Base-by-base conservation (phyloP, 2,113 vertebrate species). In the Bungarus multicinctus region DNA sequence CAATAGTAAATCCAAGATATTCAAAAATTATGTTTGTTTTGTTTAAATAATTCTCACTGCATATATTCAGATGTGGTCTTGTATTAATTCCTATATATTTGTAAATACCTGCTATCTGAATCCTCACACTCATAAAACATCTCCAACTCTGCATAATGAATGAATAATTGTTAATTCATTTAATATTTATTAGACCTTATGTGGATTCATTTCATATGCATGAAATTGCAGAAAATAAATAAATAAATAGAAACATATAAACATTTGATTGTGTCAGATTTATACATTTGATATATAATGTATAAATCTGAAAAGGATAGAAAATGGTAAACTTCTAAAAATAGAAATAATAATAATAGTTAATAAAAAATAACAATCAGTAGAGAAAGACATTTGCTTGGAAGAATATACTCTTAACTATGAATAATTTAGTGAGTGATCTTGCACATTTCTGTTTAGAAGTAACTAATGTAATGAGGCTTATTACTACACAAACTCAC, bases 141-240 rank as follows among this genome's bases (percentile, higher is more conserved):
- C 20, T 89, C 3, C 12, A 90, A 3, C 14, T 4, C 6, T 58
- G 92, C 93, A 6, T 7, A 93, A 91, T 81, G 91, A 25, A 20
- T 55, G 52, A 74, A 4, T 0, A 50, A 88, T 86, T 27, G 53
- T 60, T 95, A 94, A 91, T 94, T 91, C 2, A 50, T 88, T 22
- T 16, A 50, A 95, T 91, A 92, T 85, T 94, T 50, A 94, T 95
- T 64, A 91, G 92, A 93, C 0, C 3, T 91, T 85, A n/a, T 86
- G 8, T 0, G 0, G 54, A 54, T 92, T 92, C n/a, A 45, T 39
- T 90, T 81, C 30, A 92, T 85, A 92, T 93, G 95, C 85, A 55
- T 90, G 89, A 91, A 85, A 34, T 55, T 4, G 91, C 52, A 18
- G 0, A 2, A 50, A 43, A 81, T 39, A 3, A 53, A 0, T 45